Evolutionary conservation across 1,140 invertebrate genomes (phyloP).

Genomic region (Campodea augens): DNA sequence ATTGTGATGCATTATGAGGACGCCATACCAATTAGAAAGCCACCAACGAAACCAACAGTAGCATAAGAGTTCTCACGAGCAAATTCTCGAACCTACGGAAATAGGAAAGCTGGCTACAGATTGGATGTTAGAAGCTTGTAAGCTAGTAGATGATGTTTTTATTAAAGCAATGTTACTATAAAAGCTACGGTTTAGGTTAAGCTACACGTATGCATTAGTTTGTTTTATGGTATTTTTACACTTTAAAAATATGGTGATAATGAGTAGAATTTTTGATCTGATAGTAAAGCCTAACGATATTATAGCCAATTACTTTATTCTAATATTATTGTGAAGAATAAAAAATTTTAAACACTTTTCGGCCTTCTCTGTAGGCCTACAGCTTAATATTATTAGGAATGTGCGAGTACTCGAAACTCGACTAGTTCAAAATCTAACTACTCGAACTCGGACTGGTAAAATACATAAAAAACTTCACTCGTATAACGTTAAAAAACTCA

Average conservation of each 20-base stretch:
- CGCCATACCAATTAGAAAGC: slow-evolving; percentile 62
- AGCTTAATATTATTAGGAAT: too few relatives aligned
- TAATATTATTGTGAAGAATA: too few relatives aligned
- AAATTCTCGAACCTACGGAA: slow-evolving; percentile 50
- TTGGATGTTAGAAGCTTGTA: slow-evolving; percentile 4
- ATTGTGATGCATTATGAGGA: slow-evolving; percentile 38
- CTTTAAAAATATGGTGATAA: slow-evolving; percentile 4
- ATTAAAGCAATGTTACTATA: slow-evolving; percentile 2
- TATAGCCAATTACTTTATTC: too few relatives aligned
- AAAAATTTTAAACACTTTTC: too few relatives aligned
- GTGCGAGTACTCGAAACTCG: too few relatives aligned
- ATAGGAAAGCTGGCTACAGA: background rate
- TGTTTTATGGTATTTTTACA: background rate
- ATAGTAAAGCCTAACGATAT: too few relatives aligned
- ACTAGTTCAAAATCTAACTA: too few relatives aligned
- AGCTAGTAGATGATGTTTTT: background rate
- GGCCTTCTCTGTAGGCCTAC: too few relatives aligned
- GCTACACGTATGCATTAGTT: background rate
- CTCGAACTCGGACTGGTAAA: too few relatives aligned
- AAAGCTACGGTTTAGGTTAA: background rate
- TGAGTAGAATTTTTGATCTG: slow-evolving; percentile 7
- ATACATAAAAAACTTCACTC: too few relatives aligned
- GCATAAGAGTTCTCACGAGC: slow-evolving; percentile 52
- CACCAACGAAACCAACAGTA: slow-evolving; percentile 62
- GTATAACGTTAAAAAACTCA: too few relatives aligned